Evolutionary conservation across 2,113 vertebrate genomes (phyloP).

Genomic region (Zeus faber): DNA sequence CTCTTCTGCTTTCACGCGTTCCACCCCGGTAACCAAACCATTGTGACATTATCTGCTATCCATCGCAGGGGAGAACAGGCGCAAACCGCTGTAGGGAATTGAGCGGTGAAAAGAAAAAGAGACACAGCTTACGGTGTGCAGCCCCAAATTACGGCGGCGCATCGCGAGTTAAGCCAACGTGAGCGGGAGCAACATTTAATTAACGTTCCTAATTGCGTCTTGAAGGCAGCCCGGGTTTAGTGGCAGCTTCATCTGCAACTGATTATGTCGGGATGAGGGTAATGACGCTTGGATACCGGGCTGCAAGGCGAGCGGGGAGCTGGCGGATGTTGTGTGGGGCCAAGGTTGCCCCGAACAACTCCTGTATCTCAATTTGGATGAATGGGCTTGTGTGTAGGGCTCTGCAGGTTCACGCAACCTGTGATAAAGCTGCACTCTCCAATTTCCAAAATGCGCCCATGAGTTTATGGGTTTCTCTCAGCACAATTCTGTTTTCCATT

Average conservation of each 20-base stretch:
- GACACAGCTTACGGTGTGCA: constrained; percentile 15
- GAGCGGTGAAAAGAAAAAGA: neutral
- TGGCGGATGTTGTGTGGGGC: constrained; percentile 28
- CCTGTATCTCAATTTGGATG: constrained; percentile 33
- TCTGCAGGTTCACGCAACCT: constrained; percentile 7
- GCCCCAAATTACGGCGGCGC: constrained; percentile 29
- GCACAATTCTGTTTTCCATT: too few relatives aligned
- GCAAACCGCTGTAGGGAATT: too few relatives aligned
- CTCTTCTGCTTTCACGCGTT: neutral
- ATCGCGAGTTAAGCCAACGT: constrained; percentile 45
- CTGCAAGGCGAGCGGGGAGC: constrained; percentile 46
- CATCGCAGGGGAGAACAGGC: too few relatives aligned
- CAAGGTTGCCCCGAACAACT: constrained; percentile 44
- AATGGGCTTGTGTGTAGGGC: neutral
- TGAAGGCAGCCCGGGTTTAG: constrained; percentile 55
- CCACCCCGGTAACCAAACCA: neutral
- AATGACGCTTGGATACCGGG: constrained; percentile 58
- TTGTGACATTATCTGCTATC: neutral
- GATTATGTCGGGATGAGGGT: constrained; percentile 62
- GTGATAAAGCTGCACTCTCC: constrained; percentile 1
- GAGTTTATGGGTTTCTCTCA: too few relatives aligned
- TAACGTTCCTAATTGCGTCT: constrained; percentile 65
- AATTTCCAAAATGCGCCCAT: too few relatives aligned
- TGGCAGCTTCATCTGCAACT: constrained; percentile 49
- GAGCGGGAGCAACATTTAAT: constrained; percentile 63